Conservation (phyloP, 2,797 vertebrate species). For the Pangasius djambal region DNA sequence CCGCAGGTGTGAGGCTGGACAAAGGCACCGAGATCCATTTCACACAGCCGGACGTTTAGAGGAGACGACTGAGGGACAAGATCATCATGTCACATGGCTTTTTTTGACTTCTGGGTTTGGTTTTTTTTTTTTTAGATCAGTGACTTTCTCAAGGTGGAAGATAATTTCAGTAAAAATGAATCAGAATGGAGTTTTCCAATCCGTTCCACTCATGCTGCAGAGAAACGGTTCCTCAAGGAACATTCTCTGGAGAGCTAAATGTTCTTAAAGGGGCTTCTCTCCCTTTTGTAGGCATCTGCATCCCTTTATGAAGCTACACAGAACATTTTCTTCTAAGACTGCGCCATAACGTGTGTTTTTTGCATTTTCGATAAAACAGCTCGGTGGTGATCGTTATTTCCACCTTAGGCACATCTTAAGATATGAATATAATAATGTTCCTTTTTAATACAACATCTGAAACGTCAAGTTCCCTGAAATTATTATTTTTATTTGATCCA, state of each 20-base stretch:
- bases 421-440: neutral
- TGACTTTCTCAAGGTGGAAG: neutral
- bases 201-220: neutral
- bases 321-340: neutral
- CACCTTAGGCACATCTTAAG: neutral
- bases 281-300: neutral
- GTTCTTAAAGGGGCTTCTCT: neutral
- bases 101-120: neutral
- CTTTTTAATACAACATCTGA: too few species aligned
- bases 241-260: neutral
- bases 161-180: neutral
- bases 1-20: neutral
- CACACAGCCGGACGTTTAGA: neutral
- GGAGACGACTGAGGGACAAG: neutral
- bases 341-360: neutral
- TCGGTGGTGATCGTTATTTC: neutral
- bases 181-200: neutral
- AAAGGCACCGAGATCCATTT: slow-evolving; percentile 1
- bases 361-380: neutral
- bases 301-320: neutral
- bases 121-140: neutral
- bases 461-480: too few species aligned
- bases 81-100: neutral
- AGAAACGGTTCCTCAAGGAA: neutral
- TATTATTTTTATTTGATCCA: too few species aligned